Conservation (phyloP, 2,797 vertebrate species). For the Trematomus bernacchii region DNA sequence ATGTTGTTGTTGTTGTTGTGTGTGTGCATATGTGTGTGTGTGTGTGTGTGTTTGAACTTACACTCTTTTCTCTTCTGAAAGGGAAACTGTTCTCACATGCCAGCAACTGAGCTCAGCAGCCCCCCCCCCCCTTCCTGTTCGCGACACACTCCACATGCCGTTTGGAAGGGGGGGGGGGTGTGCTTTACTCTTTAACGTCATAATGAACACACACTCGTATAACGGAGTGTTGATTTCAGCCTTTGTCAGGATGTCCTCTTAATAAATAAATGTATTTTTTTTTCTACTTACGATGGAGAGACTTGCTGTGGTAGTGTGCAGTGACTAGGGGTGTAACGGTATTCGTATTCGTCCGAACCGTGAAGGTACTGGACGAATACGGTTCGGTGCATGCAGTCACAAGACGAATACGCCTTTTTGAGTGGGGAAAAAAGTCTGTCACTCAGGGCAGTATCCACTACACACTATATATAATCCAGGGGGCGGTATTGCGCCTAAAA, state of each 20-base stretch:
- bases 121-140: conserved; percentile 78
- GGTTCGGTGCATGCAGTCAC: too few relatives aligned
- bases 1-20: conserved; percentile 84
- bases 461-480: too few relatives aligned
- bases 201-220: conserved; percentile 23
- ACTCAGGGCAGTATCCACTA: too few relatives aligned
- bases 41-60: conserved; percentile 45
- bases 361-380: too few relatives aligned
- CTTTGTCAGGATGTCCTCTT: conserved; percentile 4
- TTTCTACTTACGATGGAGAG: too few relatives aligned
- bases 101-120: conserved; percentile 68
- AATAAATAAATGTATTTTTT: conserved; percentile 6
- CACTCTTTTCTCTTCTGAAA: conserved; percentile 88
- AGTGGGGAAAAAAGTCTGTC: too few relatives aligned
- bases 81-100: conserved; percentile 91
- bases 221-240: conserved; percentile 16
- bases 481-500: too few relatives aligned
- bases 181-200: conserved; percentile 27
- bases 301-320: too few relatives aligned
- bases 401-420: too few relatives aligned
- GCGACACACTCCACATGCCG: conserved; percentile 73
- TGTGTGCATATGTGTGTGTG: conserved; percentile 45
- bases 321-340: too few relatives aligned
- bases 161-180: conserved; percentile 20
- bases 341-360: too few relatives aligned